Evolutionary conservation across 1,140 invertebrate genomes (phyloP).

Genomic region (Drosophila bipectinata): DNA sequence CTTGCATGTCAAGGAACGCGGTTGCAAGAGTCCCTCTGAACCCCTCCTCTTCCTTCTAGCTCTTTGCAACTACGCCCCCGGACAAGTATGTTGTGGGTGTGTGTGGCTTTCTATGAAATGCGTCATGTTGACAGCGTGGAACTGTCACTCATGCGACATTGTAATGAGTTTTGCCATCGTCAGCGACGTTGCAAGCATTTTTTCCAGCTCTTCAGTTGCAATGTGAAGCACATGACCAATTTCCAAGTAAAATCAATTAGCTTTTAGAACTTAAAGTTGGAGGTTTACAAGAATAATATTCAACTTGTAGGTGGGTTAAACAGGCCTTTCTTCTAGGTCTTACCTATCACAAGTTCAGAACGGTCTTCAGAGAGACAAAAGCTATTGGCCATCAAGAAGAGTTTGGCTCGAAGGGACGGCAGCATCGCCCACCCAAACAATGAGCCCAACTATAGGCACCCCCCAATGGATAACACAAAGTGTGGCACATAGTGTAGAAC

Average conservation of each 20-base stretch:
- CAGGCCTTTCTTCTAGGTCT: slow-evolving; percentile 2
- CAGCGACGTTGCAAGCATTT: slow-evolving; percentile 15
- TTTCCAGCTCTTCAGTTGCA: neutral
- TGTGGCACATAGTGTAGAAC: slow-evolving; percentile 25
- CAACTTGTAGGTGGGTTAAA: no score
- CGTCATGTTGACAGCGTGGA: slow-evolving; percentile 79
- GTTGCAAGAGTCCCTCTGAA: slow-evolving; percentile 43
- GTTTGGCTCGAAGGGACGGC: slow-evolving; percentile 8
- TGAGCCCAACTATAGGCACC: slow-evolving; percentile 38
- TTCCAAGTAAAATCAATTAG: neutral
- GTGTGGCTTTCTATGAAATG: slow-evolving; percentile 66
- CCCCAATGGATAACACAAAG: slow-evolving; percentile 13
- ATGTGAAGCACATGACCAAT: neutral
- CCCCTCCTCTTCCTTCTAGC: neutral
- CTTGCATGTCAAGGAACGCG: slow-evolving; percentile 48
- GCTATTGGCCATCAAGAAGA: slow-evolving; percentile 60
- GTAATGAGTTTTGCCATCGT: slow-evolving; percentile 76
- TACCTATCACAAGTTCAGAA: slow-evolving; percentile 21
- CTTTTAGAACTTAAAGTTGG: neutral
- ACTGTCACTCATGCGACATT: slow-evolving; percentile 78
- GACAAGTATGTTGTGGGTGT: slow-evolving; percentile 19
- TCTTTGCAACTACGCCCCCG: slow-evolving; percentile 1
- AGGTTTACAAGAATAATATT: no score
- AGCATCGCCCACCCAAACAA: slow-evolving; percentile 52
- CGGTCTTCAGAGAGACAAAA: slow-evolving; percentile 13